Evolutionary conservation across 2,113 vertebrate genomes (phyloP).

Genomic region (Hydrolagus affinis): DNA sequence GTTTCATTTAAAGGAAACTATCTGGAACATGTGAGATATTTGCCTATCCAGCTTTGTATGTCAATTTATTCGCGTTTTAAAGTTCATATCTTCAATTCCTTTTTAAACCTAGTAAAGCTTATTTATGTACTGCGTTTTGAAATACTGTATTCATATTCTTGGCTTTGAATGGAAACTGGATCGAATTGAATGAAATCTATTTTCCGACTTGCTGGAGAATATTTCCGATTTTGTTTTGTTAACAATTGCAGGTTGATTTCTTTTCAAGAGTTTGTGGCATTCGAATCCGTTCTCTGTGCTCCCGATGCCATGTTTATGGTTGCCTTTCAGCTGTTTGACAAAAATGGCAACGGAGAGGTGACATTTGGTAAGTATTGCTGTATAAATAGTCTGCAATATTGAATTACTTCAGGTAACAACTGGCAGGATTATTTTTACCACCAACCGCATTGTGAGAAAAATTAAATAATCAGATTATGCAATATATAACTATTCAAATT

Average conservation of each 20-base stretch:
- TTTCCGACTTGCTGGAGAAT: slow-evolving; percentile 22
- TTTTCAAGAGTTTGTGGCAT: slow-evolving; percentile 94
- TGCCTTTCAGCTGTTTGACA: slow-evolving; percentile 96
- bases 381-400: slow-evolving; percentile 43
- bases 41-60: no score
- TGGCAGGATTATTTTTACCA: slow-evolving; percentile 33
- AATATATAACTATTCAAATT: background rate
- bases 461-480: no score
- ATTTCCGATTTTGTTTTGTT: slow-evolving; percentile 36
- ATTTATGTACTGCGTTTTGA: background rate
- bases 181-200: background rate
- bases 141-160: background rate
- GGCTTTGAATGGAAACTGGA: background rate
- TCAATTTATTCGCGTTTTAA: no score
- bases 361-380: slow-evolving; percentile 76
- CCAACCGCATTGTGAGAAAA: background rate
- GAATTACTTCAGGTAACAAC: slow-evolving; percentile 35
- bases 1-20: no score
- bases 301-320: slow-evolving; percentile 92
- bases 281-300: slow-evolving; percentile 89
- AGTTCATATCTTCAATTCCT: background rate
- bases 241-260: slow-evolving; percentile 75
- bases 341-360: slow-evolving; percentile 80
- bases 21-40: no score
- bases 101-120: background rate